Percentiles rank a stretch among this genome's conserved stretches.
Evolutionary conservation across 2,888 invertebrate species (phyloP).

Genomic region (Pedicia rivosa): DNA sequence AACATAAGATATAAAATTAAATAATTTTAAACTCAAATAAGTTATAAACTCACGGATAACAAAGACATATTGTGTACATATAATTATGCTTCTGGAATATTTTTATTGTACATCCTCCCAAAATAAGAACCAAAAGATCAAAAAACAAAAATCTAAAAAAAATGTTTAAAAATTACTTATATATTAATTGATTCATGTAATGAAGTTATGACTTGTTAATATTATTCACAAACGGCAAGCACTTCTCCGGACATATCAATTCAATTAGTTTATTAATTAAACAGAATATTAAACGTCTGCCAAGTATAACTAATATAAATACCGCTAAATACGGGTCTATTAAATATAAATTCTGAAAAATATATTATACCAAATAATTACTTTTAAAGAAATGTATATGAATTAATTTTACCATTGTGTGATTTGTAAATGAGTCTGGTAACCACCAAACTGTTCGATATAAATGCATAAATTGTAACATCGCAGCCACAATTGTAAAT

Average conservation of each 20-base stretch:
- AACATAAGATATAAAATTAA: not conserved
- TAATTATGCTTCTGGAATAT: constrained; percentile 59
- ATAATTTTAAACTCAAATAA: not conserved
- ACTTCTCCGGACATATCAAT: constrained; percentile 31
- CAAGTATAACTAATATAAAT: constrained; percentile 67
- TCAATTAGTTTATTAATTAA: constrained; percentile 36
- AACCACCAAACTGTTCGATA: constrained; percentile 97
- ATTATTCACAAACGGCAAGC: constrained; percentile 15
- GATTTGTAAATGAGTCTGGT: constrained; percentile 75
- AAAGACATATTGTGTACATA: constrained; percentile 66
- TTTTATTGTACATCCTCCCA: constrained; percentile 53
- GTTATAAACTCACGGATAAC: constrained; percentile 80
- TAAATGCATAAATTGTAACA: constrained; percentile 83
- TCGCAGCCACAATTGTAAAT: constrained; percentile 61
- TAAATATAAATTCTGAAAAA: constrained; percentile 80
- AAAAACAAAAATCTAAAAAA: constrained; percentile 47
- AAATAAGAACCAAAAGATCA: constrained; percentile 38
- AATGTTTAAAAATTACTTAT: constrained; percentile 17
- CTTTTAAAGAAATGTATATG: not conserved
- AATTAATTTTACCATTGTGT: constrained; percentile 57
- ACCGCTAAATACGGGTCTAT: constrained; percentile 78
- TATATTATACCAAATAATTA: constrained; percentile 4
- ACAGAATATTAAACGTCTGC: constrained; percentile 61
- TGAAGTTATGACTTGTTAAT: constrained; percentile 15
- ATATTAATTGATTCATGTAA: not conserved